phyloP scores from a whole-genome alignment of 2,113 vertebrate species.

The Myanophis thanlyinensis region DNA sequence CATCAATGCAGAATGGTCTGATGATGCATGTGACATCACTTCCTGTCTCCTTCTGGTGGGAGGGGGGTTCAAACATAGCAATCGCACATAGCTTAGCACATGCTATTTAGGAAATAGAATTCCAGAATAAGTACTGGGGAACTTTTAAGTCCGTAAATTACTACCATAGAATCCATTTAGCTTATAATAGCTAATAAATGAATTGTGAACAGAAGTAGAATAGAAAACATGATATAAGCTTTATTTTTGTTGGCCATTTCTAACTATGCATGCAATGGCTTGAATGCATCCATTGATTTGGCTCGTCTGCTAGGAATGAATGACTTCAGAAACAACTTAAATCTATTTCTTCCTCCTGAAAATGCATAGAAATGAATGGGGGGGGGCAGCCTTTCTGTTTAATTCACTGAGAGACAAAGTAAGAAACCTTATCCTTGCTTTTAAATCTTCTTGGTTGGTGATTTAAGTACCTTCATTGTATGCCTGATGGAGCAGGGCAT shows the following conservation, averaged over 20 bases:
- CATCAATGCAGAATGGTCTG: background rate
- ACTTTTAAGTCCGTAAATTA: background rate
- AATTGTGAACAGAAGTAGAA: background rate
- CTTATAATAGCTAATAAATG: background rate
- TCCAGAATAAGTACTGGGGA: background rate
- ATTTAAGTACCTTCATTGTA: background rate
- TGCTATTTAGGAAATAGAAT: background rate
- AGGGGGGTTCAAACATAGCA: background rate
- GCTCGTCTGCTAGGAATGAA: background rate
- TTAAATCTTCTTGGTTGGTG: background rate
- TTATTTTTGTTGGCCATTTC: background rate
- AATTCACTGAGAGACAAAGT: background rate
- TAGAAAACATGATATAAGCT: background rate
- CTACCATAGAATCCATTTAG: background rate
- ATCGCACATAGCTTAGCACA: background rate
- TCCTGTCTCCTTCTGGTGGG: background rate
- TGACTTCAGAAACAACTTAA: background rate
- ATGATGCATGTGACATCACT: background rate
- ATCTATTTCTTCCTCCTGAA: conserved; percentile 1
- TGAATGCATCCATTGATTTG: background rate
- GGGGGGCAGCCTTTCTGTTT: background rate
- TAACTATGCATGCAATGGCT: background rate
- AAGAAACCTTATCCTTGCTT: background rate
- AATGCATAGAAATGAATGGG: background rate
- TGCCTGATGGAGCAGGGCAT: background rate